Evolutionary conservation across 92 coral and sea anemone species (phyloP), one percentile per base, ranked within the genome.

Genomic region (Porites lobata): DNA sequence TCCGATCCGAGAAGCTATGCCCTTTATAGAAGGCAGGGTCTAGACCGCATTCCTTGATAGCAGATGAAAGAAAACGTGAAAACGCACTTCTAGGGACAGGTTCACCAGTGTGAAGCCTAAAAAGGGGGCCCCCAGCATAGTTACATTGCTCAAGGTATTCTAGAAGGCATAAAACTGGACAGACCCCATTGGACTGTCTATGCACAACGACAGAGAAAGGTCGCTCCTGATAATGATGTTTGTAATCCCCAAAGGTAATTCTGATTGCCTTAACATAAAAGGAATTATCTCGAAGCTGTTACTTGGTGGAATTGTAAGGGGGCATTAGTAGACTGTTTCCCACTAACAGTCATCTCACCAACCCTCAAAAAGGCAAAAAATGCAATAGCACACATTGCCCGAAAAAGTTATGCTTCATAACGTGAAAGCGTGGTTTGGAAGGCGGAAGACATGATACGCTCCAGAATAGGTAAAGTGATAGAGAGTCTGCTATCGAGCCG

Each of bases 1-100:
- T 47, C 91, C 91, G 43, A 87, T 88, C 7, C 83, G 88, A 22
- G n/a, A 88, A 88, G 72, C 91, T 88, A 50, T 71, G 86, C 47
- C 87, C 86, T 64, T 81, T 76, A 65, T 77, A 79, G 17, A 77
- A 80, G n/a, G 63, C 11, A 29, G 80, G 78, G 72, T 87, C 52
- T 29, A 87, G 85, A 22, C 85, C 86, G 29, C 78, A 67, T 20
- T 53, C n/a, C n/a, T 80, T 38, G 5, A 87, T 26, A 6, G 64
- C 75, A 50, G 14, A 18, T 29, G 81, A 80, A 47, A 81, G 87
- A 24, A 19, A 53, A 9, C 58, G 80, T 26, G 91, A 9, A 64
- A 87, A 87, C 50, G 54, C 22, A 38, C 17, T 24, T 51, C 86
- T 50, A 14, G 85, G n/a, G n/a, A 86, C 86, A 8, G 90, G 85